Conservation (phyloP, 1,140 invertebrate species). For the Papilio machaon region DNA sequence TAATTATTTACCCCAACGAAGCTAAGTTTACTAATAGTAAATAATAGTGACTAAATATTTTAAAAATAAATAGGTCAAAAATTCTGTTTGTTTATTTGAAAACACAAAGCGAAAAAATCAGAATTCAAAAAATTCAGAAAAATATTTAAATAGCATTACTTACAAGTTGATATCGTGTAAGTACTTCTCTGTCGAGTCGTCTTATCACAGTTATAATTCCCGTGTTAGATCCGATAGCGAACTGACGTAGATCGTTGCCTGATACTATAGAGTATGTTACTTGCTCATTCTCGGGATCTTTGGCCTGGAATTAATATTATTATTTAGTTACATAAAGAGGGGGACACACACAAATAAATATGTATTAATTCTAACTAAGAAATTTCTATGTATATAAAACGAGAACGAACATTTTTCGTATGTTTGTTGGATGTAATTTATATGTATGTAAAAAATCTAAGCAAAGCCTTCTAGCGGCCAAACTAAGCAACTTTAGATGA, state of each 20-base stretch:
- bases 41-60: too few species aligned
- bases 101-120: too few species aligned
- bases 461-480: too few species aligned
- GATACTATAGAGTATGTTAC: constrained; percentile 92
- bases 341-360: background rate
- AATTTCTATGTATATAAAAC: too few species aligned
- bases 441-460: too few species aligned
- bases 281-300: constrained; percentile 94
- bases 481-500: too few species aligned
- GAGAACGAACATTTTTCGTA: too few species aligned
- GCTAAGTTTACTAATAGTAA: too few species aligned
- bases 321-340: constrained; percentile 16
- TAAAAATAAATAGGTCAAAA: too few species aligned
- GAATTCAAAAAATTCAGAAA: background rate
- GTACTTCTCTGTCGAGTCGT: constrained; percentile 92
- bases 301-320: constrained; percentile 83
- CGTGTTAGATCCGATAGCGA: constrained; percentile 90
- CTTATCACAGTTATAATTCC: constrained; percentile 92
- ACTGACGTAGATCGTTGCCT: constrained; percentile 93
- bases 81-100: too few species aligned
- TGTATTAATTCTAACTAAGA: background rate
- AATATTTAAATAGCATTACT: constrained; percentile 54
- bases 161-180: constrained; percentile 92
- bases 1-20: too few species aligned
- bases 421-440: too few species aligned